Evolutionary conservation across 2,888 invertebrate genomes (phyloP).

Genomic region (Nephrotoma appendiculata): DNA sequence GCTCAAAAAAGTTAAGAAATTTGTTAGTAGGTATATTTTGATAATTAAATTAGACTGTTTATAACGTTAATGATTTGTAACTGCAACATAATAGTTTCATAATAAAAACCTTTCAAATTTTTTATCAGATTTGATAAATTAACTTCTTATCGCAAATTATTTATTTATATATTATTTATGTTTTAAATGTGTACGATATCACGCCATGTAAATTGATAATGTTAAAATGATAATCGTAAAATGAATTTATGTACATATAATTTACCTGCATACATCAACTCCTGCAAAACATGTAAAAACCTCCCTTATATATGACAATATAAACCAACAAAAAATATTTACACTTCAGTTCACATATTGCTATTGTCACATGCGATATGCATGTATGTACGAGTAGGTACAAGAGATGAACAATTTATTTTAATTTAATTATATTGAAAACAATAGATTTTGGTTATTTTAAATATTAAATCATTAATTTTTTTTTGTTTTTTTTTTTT

Average conservation of each 20-base stretch:
- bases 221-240: too few relatives aligned
- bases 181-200: too few relatives aligned
- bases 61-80: too few relatives aligned
- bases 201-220: too few relatives aligned
- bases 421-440: background rate
- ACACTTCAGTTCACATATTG: background rate
- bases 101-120: too few relatives aligned
- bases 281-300: background rate
- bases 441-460: background rate
- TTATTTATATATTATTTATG: too few relatives aligned
- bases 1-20: too few relatives aligned
- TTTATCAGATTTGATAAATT: too few relatives aligned
- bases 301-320: background rate
- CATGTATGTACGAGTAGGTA: background rate
- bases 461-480: background rate
- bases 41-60: too few relatives aligned
- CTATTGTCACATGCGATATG: background rate
- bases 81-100: too few relatives aligned
- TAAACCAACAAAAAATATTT: background rate
- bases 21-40: too few relatives aligned
- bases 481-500: background rate
- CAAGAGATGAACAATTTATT: background rate
- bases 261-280: background rate
- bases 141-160: too few relatives aligned
- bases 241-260: background rate